Evolutionary conservation across 2,888 invertebrate species (phyloP).

Genomic region (Bedellia somnulentella): DNA sequence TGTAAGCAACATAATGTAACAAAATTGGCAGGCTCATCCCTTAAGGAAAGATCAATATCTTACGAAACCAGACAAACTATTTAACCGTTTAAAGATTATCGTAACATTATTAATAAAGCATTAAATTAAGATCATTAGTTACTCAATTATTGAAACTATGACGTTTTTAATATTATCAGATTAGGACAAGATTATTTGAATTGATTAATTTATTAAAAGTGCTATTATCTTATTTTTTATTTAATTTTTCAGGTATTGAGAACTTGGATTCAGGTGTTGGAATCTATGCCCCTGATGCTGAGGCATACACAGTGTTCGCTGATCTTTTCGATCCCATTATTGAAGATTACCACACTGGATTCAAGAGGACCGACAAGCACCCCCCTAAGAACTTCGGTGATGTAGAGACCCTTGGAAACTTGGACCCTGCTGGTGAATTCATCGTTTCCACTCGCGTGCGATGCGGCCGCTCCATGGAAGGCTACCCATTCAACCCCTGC

Average conservation of each 20-base stretch:
- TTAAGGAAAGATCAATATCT: no score
- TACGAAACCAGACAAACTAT: no score
- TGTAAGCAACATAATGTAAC: no score
- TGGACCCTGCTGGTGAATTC: slow-evolving; percentile 89
- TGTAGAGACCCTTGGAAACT: slow-evolving; percentile 83
- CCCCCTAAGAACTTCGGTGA: slow-evolving; percentile 95
- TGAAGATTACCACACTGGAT: slow-evolving; percentile 95
- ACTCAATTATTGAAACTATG: no score
- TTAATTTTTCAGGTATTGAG: slow-evolving; percentile 72
- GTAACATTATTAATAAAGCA: no score
- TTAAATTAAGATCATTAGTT: no score
- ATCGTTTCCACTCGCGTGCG: slow-evolving; percentile 95
- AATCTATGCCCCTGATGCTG: slow-evolving; percentile 97
- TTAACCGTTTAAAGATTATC: no score
- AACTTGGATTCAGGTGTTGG: slow-evolving; percentile 96
- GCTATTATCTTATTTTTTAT: slow-evolving; percentile 6
- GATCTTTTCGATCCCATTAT: slow-evolving; percentile 97
- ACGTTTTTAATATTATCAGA: background rate
- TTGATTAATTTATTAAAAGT: slow-evolving; percentile 3
- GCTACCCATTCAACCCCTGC: slow-evolving; percentile 98
- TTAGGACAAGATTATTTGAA: background rate
- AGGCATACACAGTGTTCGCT: slow-evolving; percentile 89
- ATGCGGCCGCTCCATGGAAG: slow-evolving; percentile 92
- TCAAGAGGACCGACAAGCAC: slow-evolving; percentile 93
- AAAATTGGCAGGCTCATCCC: no score